Evolutionary conservation across 1,140 invertebrate genomes (phyloP).

Genomic region (Mesaphorura yosii): DNA sequence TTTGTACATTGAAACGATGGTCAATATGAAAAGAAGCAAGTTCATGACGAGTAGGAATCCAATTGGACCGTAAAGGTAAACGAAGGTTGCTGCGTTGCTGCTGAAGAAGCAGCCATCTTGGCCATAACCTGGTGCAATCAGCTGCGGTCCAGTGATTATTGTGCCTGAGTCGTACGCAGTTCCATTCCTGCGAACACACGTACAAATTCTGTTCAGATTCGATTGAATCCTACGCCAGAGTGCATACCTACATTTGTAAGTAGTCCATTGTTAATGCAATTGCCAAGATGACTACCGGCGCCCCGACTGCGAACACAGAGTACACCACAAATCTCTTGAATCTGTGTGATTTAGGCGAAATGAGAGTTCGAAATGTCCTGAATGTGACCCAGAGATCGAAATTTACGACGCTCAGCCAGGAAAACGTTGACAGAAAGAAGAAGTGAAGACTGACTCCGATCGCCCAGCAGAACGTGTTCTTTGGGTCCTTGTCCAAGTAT

Average conservation of each 20-base stretch:
- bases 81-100: conserved; percentile 6
- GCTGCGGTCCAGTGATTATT: not conserved
- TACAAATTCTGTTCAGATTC: not conserved
- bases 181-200: not conserved
- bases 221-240: too few relatives aligned
- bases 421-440: conserved; percentile 3
- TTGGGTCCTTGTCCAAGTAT: conserved; percentile 11
- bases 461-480: conserved; percentile 11
- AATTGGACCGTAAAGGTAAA: conserved; percentile 33
- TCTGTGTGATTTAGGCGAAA: not conserved
- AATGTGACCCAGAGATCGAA: conserved; percentile 1
- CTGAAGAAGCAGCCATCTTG: conserved; percentile 9
- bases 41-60: conserved; percentile 34
- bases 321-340: not conserved
- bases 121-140: conserved; percentile 10
- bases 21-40: conserved; percentile 33
- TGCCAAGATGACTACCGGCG: not conserved
- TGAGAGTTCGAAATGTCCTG: not conserved
- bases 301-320: not conserved
- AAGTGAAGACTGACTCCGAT: conserved; percentile 1
- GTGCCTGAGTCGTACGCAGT: not conserved
- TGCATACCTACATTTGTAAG: not conserved
- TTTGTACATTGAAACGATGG: conserved; percentile 5
- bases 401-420: not conserved
- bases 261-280: not conserved